These are phyloP conservation scores for Dromaius novaehollandiae DNA, from an alignment of 2,113 vertebrate genomes.

Conservation along the genomic window DNA sequence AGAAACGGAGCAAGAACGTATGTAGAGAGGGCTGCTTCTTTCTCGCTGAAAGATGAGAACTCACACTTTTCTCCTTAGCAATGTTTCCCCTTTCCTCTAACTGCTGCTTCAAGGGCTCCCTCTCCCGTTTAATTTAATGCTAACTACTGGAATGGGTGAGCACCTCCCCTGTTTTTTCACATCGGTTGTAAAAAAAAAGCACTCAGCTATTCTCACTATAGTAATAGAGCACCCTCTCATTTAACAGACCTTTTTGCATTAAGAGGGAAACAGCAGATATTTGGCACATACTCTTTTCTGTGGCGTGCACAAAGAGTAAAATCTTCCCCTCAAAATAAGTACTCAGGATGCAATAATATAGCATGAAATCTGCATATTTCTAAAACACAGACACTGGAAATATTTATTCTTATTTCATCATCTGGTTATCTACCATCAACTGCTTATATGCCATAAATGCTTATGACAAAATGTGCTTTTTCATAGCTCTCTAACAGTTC, in stretches of 20 bases:
- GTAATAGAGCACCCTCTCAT: neutral
- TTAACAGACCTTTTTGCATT: neutral
- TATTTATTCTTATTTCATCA: neutral
- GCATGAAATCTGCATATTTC: neutral
- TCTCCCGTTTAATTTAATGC: neutral
- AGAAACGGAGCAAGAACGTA: neutral
- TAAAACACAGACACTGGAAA: neutral
- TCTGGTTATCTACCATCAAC: neutral
- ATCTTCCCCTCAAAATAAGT: fast-evolving
- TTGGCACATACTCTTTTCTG: neutral
- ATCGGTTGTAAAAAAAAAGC: neutral
- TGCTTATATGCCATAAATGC: neutral
- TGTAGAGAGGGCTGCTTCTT: fast-evolving
- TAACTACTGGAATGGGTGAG: neutral
- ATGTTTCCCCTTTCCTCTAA: neutral
- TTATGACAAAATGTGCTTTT: neutral
- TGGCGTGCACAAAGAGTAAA: fast-evolving
- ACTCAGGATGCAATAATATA: neutral
- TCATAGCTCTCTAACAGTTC: neutral
- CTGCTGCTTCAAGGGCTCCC: conserved; percentile 10
- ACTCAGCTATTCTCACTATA: neutral
- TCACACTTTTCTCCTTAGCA: neutral
- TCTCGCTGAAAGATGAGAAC: neutral
- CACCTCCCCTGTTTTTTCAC: neutral
- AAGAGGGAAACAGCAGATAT: neutral